Conservation (phyloP, 2,888 invertebrate species). For the Eupithecia subfuscata region DNA sequence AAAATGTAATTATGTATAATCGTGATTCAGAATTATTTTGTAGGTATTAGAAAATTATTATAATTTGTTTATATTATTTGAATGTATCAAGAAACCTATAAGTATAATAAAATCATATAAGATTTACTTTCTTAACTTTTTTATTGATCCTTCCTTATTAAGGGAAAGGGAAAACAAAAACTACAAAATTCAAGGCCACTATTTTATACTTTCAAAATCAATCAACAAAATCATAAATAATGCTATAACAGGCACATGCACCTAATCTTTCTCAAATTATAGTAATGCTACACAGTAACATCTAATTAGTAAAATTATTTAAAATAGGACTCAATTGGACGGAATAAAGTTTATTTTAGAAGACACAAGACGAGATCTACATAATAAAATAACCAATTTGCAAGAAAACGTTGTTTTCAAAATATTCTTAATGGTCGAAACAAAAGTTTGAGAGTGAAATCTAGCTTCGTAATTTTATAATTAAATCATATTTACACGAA, state of each 20-base stretch:
- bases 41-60: no score
- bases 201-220: slow-evolving; percentile 66
- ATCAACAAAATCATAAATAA: slow-evolving; percentile 71
- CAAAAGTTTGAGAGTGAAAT: not conserved
- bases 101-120: not conserved
- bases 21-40: no score
- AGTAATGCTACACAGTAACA: slow-evolving; percentile 25
- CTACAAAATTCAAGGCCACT: slow-evolving; percentile 41
- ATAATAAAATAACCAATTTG: not conserved
- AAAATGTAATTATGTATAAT: not conserved
- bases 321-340: slow-evolving; percentile 35
- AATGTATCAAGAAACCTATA: not conserved
- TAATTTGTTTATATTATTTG: not conserved
- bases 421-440: slow-evolving; percentile 16
- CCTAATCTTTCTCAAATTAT: slow-evolving; percentile 35
- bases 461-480: slow-evolving; percentile 19
- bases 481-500: slow-evolving; percentile 48
- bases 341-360: slow-evolving; percentile 30
- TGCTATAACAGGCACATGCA: slow-evolving; percentile 46
- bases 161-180: slow-evolving; percentile 39
- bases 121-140: not conserved
- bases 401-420: not conserved
- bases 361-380: slow-evolving; percentile 6
- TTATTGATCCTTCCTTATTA: not conserved
- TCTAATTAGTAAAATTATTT: slow-evolving; percentile 16